Percentiles rank a stretch among this genome's conserved stretches.
phyloP scores from a whole-genome alignment of 2,113 vertebrate genomes.

The Colossoma macropomum region DNA sequence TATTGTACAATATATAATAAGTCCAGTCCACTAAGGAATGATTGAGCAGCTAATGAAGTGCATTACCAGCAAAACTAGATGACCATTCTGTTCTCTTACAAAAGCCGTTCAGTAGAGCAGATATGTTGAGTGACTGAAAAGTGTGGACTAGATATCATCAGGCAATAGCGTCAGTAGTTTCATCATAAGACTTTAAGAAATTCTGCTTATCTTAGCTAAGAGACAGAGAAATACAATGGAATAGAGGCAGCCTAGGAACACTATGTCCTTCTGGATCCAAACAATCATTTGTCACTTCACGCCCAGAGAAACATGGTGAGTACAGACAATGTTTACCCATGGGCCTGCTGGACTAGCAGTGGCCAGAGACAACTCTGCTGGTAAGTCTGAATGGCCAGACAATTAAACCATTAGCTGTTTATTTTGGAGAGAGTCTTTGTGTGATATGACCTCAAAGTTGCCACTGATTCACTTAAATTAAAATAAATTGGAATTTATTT shows the following conservation, averaged over 20 bases:
- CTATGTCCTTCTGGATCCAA: slow-evolving; percentile 31
- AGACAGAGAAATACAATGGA: neutral
- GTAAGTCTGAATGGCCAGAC: slow-evolving; percentile 29
- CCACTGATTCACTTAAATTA: neutral
- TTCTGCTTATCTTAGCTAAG: neutral
- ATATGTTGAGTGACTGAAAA: neutral
- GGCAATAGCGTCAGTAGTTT: neutral
- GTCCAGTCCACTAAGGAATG: too few relatives aligned
- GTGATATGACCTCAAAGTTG: slow-evolving; percentile 26
- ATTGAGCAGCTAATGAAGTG: neutral
- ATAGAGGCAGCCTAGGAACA: slow-evolving; percentile 14
- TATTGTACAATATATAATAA: too few relatives aligned
- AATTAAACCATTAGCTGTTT: slow-evolving; percentile 35
- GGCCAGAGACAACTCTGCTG: slow-evolving; percentile 32
- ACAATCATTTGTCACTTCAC: slow-evolving; percentile 46
- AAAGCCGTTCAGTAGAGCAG: neutral
- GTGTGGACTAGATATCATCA: neutral
- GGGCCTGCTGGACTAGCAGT: slow-evolving; percentile 6
- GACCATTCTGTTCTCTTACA: neutral
- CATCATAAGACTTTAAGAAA: neutral
- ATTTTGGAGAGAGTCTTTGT: slow-evolving; percentile 23
- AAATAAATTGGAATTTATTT: neutral
- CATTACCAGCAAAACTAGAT: neutral
- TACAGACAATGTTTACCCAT: slow-evolving; percentile 31
- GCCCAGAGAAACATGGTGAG: neutral